Evolutionary conservation across 2,797 vertebrate species (phyloP).

Genomic region (Falco concolor): DNA sequence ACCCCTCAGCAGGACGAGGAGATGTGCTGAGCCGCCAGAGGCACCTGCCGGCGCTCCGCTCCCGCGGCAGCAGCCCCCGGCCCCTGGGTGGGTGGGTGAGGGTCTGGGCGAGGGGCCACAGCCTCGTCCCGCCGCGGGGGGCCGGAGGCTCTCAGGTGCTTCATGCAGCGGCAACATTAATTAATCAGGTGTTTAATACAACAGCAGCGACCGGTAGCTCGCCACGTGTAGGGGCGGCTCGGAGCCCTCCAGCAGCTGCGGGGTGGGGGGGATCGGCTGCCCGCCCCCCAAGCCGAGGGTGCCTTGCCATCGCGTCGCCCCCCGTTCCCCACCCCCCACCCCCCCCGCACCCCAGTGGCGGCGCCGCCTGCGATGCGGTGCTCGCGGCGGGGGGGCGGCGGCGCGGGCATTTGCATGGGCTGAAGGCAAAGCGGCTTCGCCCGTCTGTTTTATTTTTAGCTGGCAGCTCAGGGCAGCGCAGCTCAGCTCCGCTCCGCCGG

Average conservation of each 20-base stretch:
- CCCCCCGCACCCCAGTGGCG: neutral
- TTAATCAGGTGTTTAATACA: too few relatives aligned
- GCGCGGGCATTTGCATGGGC: slow-evolving; percentile 23
- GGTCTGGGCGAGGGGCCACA: neutral
- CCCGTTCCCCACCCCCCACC: neutral
- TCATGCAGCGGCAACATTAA: neutral
- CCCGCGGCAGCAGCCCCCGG: rapidly evolving
- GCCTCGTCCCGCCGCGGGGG: too few relatives aligned
- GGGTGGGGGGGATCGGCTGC: too few relatives aligned
- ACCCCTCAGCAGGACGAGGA: rapidly evolving
- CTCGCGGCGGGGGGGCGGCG: neutral
- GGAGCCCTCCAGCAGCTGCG: neutral
- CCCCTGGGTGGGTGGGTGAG: neutral
- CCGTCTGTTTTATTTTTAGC: slow-evolving; percentile 57
- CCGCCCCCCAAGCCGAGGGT: too few relatives aligned
- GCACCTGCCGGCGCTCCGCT: neutral
- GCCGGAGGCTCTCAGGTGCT: neutral
- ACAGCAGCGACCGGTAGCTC: neutral
- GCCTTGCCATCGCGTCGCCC: neutral
- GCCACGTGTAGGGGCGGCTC: too few relatives aligned
- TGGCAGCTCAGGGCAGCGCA: neutral
- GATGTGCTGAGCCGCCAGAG: neutral
- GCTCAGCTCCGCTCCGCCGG: neutral
- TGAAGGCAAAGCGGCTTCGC: slow-evolving; percentile 37
- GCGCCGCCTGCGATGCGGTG: slow-evolving; percentile 30